These are phyloP conservation scores for Pardalotus punctatus DNA, from an alignment of 2,113 vertebrate species.

Conservation along the genomic window DNA sequence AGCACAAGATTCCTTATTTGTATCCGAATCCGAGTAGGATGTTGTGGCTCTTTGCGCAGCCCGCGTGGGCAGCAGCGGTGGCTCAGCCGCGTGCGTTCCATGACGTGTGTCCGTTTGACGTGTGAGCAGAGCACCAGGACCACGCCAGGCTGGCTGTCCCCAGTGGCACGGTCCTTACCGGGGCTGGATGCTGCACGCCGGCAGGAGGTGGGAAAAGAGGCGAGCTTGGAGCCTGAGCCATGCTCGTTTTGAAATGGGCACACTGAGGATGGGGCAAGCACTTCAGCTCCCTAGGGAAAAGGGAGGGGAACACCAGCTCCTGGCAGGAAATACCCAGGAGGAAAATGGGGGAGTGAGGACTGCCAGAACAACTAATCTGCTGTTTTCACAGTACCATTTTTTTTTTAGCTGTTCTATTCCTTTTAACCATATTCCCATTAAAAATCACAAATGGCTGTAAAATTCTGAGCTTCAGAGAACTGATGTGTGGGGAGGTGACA, in stretches of 20 bases:
- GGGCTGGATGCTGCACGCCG: neutral
- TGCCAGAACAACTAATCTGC: neutral
- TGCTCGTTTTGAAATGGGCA: neutral
- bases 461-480: neutral
- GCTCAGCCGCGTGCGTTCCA: neutral
- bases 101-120: rapidly evolving
- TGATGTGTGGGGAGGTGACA: neutral
- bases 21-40: conserved; percentile 3
- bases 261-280: neutral
- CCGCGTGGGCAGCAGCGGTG: neutral
- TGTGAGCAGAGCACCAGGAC: neutral
- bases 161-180: rapidly evolving
- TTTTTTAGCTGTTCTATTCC: neutral
- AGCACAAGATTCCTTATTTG: conserved; percentile 28
- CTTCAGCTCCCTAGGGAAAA: neutral
- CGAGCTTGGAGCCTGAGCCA: neutral
- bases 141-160: neutral
- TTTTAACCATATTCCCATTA: neutral
- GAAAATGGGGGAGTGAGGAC: neutral
- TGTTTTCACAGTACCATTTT: neutral
- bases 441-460: conserved; percentile 14
- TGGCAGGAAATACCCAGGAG: neutral
- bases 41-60: neutral
- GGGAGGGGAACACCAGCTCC: neutral
- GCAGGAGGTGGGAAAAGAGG: neutral